Evolutionary conservation across 1,140 invertebrate genomes (phyloP).

Genomic region (Neodiprion virginianus): DNA sequence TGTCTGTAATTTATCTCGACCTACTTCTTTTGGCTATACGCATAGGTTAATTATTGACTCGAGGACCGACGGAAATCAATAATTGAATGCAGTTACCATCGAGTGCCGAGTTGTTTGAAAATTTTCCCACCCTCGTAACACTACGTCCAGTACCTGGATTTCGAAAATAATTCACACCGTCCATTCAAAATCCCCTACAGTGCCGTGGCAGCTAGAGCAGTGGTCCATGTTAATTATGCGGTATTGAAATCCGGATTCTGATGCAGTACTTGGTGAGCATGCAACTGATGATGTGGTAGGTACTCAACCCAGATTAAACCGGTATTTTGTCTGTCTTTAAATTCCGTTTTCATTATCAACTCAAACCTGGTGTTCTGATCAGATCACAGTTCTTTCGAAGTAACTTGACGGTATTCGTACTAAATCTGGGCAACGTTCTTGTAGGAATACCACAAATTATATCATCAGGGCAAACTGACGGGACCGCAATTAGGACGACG

Average conservation of each 20-base stretch:
- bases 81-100: no score
- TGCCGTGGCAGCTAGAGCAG: neutral
- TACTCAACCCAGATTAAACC: no score
- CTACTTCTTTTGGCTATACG: no score
- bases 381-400: no score
- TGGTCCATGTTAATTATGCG: neutral
- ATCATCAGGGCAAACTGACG: neutral
- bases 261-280: neutral
- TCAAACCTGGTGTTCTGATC: no score
- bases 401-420: no score
- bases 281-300: neutral
- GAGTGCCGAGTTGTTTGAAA: no score
- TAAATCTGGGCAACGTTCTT: neutral
- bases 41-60: neutral
- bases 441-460: neutral
- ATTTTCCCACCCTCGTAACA: no score
- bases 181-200: neutral
- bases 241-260: neutral
- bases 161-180: neutral
- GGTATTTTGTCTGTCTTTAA: neutral
- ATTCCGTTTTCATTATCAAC: neutral
- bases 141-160: neutral
- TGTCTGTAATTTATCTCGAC: no score
- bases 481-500: neutral
- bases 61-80: neutral